Conservation (phyloP, 2,888 invertebrate genomes). For the Holacanthella duospinosa region DNA sequence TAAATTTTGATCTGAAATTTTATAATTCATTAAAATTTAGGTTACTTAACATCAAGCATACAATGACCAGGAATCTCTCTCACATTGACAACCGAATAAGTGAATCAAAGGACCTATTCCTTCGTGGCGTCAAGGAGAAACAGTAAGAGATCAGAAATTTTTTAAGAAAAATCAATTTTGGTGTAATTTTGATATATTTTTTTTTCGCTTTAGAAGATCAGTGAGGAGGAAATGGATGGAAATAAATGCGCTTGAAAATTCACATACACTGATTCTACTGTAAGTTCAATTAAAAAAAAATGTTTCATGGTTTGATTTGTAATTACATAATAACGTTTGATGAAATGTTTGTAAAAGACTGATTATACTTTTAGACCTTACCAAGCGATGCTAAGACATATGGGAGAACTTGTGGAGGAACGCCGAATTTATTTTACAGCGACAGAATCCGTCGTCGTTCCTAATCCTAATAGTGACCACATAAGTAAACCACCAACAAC, state of each 20-base stretch:
- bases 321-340: too few relatives aligned
- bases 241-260: neutral
- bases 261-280: neutral
- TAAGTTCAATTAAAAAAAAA: neutral
- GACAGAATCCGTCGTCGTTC: too few relatives aligned
- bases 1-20: too few relatives aligned
- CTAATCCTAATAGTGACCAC: too few relatives aligned
- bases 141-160: neutral
- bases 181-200: neutral
- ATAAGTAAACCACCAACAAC: too few relatives aligned
- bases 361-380: neutral
- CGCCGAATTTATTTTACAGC: neutral
- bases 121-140: neutral
- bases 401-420: neutral
- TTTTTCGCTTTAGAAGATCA: neutral
- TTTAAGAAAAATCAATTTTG: neutral
- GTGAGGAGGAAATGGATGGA: slow-evolving; percentile 7
- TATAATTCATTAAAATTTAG: too few relatives aligned
- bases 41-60: too few relatives aligned
- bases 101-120: neutral
- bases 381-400: neutral
- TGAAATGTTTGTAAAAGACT: too few relatives aligned
- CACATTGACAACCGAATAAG: too few relatives aligned
- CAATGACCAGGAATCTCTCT: too few relatives aligned
- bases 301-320: neutral